A percentile compares a stretch with the other conserved stretches of the same genome.
phyloP scores from a whole-genome alignment of 2,888 invertebrate species.

The Agelastica alni region DNA sequence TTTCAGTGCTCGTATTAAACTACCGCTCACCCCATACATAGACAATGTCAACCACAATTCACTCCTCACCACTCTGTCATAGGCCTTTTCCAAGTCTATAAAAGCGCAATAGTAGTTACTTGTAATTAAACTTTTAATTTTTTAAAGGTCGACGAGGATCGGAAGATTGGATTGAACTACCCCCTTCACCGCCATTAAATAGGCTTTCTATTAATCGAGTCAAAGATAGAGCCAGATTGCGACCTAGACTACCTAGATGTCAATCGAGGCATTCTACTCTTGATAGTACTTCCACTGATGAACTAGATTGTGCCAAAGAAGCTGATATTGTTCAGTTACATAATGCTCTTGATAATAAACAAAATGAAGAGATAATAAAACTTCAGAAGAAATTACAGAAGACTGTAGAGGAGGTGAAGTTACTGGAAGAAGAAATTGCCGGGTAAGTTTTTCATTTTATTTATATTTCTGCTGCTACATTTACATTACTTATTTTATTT shows the following conservation, averaged over 20 bases:
- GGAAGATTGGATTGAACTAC: conserved; percentile 80
- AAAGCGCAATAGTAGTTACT: too few relatives aligned
- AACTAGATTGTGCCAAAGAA: conserved; percentile 55
- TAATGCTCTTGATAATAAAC: conserved; percentile 66
- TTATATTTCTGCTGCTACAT: not conserved
- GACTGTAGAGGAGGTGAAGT: conserved; percentile 65
- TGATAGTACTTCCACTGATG: conserved; percentile 68
- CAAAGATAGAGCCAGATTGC: conserved; percentile 60
- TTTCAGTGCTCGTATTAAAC: too few relatives aligned
- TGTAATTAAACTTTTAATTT: too few relatives aligned
- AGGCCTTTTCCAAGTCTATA: too few relatives aligned
- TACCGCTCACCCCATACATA: too few relatives aligned
- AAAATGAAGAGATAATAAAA: conserved; percentile 70
- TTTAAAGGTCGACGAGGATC: conserved; percentile 65
- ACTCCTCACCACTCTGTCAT: too few relatives aligned
- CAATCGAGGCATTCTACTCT: conserved; percentile 64
- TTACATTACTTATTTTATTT: conserved; percentile 5
- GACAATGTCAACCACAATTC: too few relatives aligned
- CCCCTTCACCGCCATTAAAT: conserved; percentile 69
- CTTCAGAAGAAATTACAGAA: conserved; percentile 71
- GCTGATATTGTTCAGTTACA: conserved; percentile 44
- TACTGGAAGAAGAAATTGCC: conserved; percentile 74
- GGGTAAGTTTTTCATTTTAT: conserved; percentile 40
- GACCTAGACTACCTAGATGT: conserved; percentile 50
- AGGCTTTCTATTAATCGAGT: conserved; percentile 66